Evolutionary conservation across 1,140 invertebrate genomes (phyloP).

Genomic region (Metaphire vulgaris): DNA sequence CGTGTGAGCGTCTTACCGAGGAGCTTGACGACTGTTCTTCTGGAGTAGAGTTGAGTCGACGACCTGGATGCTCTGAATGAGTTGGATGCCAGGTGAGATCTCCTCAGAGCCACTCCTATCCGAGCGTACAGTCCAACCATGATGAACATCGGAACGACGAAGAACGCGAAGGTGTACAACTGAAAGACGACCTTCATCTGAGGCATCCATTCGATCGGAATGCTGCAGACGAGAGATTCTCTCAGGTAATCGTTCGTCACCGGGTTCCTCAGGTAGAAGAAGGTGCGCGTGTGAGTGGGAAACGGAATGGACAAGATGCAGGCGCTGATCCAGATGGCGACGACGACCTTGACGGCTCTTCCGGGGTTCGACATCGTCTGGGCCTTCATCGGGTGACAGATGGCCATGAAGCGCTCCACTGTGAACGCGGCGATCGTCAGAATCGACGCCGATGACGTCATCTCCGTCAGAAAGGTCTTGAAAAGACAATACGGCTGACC

Average conservation of each 20-base stretch:
- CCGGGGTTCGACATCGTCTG: slow-evolving; percentile 77
- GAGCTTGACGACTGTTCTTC: not conserved
- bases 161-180: slow-evolving; percentile 51
- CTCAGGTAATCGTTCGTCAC: slow-evolving; percentile 38
- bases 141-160: slow-evolving; percentile 51
- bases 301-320: slow-evolving; percentile 69
- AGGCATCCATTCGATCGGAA: slow-evolving; percentile 37
- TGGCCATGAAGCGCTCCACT: slow-evolving; percentile 88
- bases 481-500: slow-evolving; percentile 77
- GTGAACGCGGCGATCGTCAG: slow-evolving; percentile 89
- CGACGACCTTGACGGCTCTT: slow-evolving; percentile 70
- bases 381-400: slow-evolving; percentile 68
- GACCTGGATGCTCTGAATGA: not conserved
- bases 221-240: slow-evolving; percentile 37
- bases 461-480: slow-evolving; percentile 75
- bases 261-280: slow-evolving; percentile 37
- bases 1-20: not conserved
- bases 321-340: slow-evolving; percentile 69
- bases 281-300: slow-evolving; percentile 42
- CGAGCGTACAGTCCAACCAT: slow-evolving; percentile 50
- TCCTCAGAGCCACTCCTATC: slow-evolving; percentile 47
- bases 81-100: slow-evolving; percentile 18
- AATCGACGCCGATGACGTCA: slow-evolving; percentile 85
- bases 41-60: not conserved
- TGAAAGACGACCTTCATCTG: slow-evolving; percentile 45